These are phyloP conservation scores for Melipona bicolor DNA, from an alignment of 2,888 invertebrate genomes.

Conservation along the genomic window DNA sequence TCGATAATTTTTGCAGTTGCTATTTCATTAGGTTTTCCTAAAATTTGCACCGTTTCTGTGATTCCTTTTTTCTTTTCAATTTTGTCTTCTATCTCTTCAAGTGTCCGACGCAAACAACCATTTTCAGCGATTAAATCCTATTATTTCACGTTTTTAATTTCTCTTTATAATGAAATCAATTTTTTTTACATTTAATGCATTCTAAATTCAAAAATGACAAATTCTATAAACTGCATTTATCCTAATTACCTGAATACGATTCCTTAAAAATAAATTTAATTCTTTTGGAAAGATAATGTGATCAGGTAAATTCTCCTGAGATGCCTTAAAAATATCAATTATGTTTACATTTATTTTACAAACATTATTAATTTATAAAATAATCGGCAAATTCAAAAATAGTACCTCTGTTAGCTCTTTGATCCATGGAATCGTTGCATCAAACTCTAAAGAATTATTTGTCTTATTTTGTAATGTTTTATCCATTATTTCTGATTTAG, in stretches of 20 bases:
- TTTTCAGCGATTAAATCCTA: slow-evolving; percentile 76
- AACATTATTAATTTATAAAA: not conserved
- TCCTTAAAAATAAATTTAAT: slow-evolving; percentile 87
- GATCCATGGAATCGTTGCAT: slow-evolving; percentile 38
- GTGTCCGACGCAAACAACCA: slow-evolving; percentile 72
- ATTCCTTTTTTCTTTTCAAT: slow-evolving; percentile 37
- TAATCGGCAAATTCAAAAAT: not conserved
- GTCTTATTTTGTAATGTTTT: slow-evolving; percentile 9
- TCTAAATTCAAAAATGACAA: not conserved
- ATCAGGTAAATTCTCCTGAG: slow-evolving; percentile 74
- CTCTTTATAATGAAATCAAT: not conserved
- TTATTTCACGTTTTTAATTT: not conserved
- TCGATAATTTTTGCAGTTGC: slow-evolving; percentile 89
- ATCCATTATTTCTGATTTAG: slow-evolving; percentile 28
- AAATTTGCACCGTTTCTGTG: slow-evolving; percentile 3
- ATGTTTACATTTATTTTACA: not conserved
- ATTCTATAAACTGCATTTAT: not conserved
- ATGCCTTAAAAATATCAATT: not conserved
- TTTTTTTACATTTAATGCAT: not conserved
- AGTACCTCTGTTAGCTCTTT: slow-evolving; percentile 53
- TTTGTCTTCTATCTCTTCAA: slow-evolving; percentile 70
- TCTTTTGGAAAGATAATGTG: slow-evolving; percentile 87
- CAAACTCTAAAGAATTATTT: slow-evolving; percentile 40
- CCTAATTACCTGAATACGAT: slow-evolving; percentile 86
- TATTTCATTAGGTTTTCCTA: slow-evolving; percentile 84